These are phyloP conservation scores for Chaenogobius annularis DNA, from an alignment of 2,113 vertebrate species.

Conservation along the genomic window DNA sequence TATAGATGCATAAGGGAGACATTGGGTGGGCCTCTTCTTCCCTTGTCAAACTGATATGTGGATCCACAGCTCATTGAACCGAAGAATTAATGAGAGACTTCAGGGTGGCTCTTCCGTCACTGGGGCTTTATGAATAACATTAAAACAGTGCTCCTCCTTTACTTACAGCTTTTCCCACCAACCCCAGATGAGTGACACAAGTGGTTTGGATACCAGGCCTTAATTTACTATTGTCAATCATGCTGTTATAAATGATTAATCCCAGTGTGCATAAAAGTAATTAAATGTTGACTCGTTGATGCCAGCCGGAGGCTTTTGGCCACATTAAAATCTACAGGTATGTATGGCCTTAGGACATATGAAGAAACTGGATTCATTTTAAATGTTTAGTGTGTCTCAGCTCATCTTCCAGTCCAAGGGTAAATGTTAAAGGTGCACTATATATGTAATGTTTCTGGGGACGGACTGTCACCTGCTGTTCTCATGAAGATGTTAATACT, in stretches of 20 bases:
- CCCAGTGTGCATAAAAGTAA: slow-evolving; percentile 42
- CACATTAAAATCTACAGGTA: not conserved
- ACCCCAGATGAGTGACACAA: slow-evolving; percentile 36
- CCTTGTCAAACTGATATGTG: slow-evolving; percentile 62
- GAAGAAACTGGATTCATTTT: not conserved
- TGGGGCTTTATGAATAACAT: slow-evolving; percentile 55
- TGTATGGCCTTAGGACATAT: not conserved
- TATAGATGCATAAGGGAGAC: slow-evolving; percentile 7
- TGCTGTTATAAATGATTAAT: slow-evolving; percentile 59
- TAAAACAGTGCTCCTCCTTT: slow-evolving; percentile 51
- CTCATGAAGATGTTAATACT: no score
- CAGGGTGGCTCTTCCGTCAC: slow-evolving; percentile 47
- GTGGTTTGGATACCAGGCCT: slow-evolving; percentile 26
- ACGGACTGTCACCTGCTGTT: no score
- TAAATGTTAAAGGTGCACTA: no score
- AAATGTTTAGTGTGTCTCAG: not conserved
- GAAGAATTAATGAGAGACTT: slow-evolving; percentile 75
- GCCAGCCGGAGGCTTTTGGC: not conserved
- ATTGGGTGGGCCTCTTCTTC: slow-evolving; percentile 45
- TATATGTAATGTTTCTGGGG: no score
- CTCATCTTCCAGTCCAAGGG: no score
- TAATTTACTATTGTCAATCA: slow-evolving; percentile 23
- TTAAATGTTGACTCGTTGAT: slow-evolving; percentile 43
- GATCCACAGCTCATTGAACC: slow-evolving; percentile 69
- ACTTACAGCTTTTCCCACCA: slow-evolving; percentile 27